These are phyloP conservation scores for Lepisosteus oculatus DNA, from an alignment of 2,113 vertebrate genomes.

Conservation along the genomic window DNA sequence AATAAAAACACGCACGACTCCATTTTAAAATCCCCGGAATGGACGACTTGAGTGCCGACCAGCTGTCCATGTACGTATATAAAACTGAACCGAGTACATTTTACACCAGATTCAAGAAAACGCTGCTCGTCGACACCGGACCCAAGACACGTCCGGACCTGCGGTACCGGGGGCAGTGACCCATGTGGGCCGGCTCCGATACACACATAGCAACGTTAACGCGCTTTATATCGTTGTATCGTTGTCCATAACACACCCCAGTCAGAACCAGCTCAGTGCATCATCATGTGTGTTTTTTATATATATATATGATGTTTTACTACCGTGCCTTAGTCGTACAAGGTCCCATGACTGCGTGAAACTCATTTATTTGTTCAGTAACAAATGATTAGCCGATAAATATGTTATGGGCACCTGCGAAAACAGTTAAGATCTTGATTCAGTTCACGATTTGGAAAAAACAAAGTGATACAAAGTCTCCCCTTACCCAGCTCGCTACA, in stretches of 20 bases:
- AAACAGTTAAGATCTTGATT: not conserved
- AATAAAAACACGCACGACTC: too few relatives aligned
- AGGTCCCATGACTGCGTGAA: not conserved
- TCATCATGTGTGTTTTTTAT: not conserved
- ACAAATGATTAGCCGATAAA: not conserved
- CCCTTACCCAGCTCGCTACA: constrained; percentile 46
- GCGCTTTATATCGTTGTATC: not conserved
- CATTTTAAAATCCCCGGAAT: too few relatives aligned
- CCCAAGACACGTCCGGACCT: too few relatives aligned
- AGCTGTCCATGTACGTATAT: too few relatives aligned
- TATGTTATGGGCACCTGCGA: too few relatives aligned
- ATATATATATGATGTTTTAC: not conserved
- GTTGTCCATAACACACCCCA: not conserved
- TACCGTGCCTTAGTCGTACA: not conserved
- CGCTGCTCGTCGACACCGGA: too few relatives aligned
- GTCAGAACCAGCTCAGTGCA: too few relatives aligned
- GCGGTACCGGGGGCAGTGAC: too few relatives aligned
- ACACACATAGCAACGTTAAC: not conserved
- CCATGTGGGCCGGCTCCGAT: not conserved
- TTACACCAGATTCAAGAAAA: too few relatives aligned
- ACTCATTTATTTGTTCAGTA: not conserved
- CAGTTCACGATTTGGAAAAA: not conserved
- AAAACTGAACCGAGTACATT: too few relatives aligned
- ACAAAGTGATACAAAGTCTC: not conserved
- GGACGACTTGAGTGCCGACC: too few relatives aligned